Evolutionary conservation across 1,140 invertebrate genomes (phyloP).

Genomic region (Triops cancriformis): DNA sequence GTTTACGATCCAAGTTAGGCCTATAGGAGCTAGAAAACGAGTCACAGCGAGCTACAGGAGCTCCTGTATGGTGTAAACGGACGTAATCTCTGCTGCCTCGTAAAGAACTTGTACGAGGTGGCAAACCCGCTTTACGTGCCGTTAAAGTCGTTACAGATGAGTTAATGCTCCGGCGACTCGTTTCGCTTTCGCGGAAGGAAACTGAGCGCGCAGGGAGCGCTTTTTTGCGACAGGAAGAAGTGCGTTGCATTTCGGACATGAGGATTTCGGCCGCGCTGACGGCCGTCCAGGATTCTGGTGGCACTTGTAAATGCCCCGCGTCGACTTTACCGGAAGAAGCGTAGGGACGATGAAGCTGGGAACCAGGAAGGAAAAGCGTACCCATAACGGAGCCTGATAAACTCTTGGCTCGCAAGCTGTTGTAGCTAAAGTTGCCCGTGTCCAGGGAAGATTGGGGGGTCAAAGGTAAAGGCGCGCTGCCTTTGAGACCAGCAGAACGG

Average conservation of each 20-base stretch:
- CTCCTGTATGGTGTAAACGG: background rate
- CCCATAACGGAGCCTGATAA: background rate
- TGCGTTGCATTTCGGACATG: background rate
- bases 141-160: background rate
- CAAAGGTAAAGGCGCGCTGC: conserved; percentile 21
- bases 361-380: background rate
- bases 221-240: conserved; percentile 16
- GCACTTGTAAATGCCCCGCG: background rate
- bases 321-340: background rate
- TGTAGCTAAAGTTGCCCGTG: background rate
- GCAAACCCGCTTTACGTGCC: background rate
- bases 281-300: background rate
- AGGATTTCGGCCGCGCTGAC: background rate
- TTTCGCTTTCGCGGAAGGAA: conserved; percentile 27
- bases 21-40: background rate
- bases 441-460: conserved; percentile 16
- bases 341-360: background rate
- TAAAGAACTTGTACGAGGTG: conserved; percentile 5
- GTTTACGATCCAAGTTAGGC: background rate
- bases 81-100: background rate
- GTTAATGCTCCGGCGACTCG: background rate
- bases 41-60: background rate
- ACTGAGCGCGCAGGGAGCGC: conserved; percentile 26
- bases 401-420: background rate
- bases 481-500: conserved; percentile 23